These are phyloP conservation scores for Myodes glareolus DNA, from an alignment of 2,113 vertebrate species.

Conservation along the genomic window DNA sequence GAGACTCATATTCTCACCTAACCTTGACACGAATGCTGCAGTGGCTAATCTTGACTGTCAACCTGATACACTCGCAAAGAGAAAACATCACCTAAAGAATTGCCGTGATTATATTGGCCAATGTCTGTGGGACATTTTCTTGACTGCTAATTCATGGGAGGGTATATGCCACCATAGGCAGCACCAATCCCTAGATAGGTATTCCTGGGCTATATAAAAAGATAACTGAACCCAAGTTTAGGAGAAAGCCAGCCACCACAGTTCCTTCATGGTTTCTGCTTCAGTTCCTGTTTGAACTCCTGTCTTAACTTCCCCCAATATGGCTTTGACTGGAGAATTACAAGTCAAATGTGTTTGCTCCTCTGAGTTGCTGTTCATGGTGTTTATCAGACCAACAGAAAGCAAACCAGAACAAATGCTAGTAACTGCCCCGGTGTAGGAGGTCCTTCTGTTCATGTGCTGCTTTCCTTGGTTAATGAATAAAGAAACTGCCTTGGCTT, in stretches of 20 bases:
- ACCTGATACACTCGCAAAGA: neutral
- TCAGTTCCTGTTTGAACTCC: neutral
- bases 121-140: neutral
- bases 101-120: too few species aligned
- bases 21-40: neutral
- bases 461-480: too few species aligned
- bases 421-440: too few species aligned
- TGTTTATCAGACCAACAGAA: neutral
- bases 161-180: neutral
- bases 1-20: neutral
- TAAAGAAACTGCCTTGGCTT: too few species aligned
- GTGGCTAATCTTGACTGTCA: neutral
- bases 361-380: neutral
- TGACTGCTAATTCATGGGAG: neutral
- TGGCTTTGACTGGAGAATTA: neutral
- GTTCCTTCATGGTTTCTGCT: neutral
- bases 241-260: too few species aligned
- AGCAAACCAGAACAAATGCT: neutral
- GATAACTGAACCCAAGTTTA: too few species aligned
- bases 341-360: neutral
- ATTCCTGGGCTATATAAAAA: neutral
- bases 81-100: neutral
- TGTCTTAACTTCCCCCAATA: neutral
- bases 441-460: too few species aligned
- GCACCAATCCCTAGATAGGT: neutral